phyloP scores from a whole-genome alignment of 2,888 invertebrate species.

The Tetragonisca angustula region DNA sequence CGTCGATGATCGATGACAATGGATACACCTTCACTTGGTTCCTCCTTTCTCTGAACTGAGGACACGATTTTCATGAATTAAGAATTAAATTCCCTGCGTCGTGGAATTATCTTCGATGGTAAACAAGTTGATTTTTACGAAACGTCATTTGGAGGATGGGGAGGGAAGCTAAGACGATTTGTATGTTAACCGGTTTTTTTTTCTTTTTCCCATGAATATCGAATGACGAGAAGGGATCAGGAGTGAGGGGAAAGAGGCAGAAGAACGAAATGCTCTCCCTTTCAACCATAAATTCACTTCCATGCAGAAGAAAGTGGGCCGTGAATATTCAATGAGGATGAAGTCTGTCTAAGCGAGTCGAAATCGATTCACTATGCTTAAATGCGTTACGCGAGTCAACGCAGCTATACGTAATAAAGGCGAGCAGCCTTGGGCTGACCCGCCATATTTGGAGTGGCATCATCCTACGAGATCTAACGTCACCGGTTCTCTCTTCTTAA shows the following conservation, averaged over 20 bases:
- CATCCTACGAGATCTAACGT: slow-evolving; percentile 86
- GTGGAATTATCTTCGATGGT: background rate
- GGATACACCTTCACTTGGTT: slow-evolving; percentile 79
- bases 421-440: slow-evolving; percentile 66
- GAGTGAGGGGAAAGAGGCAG: background rate
- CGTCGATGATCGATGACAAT: slow-evolving; percentile 74
- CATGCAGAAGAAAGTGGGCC: slow-evolving; percentile 30
- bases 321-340: slow-evolving; percentile 43
- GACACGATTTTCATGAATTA: slow-evolving; percentile 4
- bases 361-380: slow-evolving; percentile 41
- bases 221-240: background rate
- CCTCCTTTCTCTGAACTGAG: slow-evolving; percentile 79
- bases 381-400: slow-evolving; percentile 65
- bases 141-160: background rate
- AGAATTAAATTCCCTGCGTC: background rate
- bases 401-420: slow-evolving; percentile 59
- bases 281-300: background rate
- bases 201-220: slow-evolving; percentile 9
- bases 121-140: background rate
- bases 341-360: slow-evolving; percentile 46
- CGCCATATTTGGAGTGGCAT: slow-evolving; percentile 86
- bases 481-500: slow-evolving; percentile 55
- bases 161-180: background rate
- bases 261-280: background rate
- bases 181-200: background rate